phyloP scores from a whole-genome alignment of 2,888 invertebrate species.

The Trichopria drosophilae region DNA sequence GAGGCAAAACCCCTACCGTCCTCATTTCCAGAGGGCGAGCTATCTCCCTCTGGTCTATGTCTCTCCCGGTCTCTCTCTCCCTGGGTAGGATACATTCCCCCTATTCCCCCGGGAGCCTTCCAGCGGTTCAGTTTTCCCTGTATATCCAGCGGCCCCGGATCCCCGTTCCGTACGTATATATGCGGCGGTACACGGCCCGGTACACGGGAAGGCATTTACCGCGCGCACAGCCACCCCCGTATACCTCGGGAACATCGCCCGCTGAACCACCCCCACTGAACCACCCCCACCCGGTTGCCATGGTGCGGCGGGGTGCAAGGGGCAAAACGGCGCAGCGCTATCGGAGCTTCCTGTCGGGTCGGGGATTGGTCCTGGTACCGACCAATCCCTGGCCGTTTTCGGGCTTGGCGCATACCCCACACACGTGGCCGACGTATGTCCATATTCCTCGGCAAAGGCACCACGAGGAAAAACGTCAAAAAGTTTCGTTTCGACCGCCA shows the following conservation, averaged over 20 bases:
- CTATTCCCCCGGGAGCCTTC: conserved; percentile 27
- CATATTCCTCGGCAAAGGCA: conserved; percentile 47
- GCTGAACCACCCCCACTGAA: conserved; percentile 20
- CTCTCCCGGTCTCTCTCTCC: conserved; percentile 28
- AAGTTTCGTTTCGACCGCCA: conserved; percentile 45
- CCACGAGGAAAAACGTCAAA: conserved; percentile 52
- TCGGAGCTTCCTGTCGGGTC: too few relatives aligned
- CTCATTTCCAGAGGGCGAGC: too few relatives aligned
- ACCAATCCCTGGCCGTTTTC: conserved; percentile 43
- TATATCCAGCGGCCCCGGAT: conserved; percentile 31
- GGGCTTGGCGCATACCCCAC: conserved; percentile 50
- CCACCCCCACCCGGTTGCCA: conserved; percentile 22
- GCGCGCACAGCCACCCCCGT: conserved; percentile 4
- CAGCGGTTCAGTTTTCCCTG: conserved; percentile 29
- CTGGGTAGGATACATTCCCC: too few relatives aligned
- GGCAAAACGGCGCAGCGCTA: conserved; percentile 4
- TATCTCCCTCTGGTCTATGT: too few relatives aligned
- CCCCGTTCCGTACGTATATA: conserved; percentile 30
- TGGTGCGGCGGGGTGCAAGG: conserved; percentile 15
- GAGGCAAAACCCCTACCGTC: too few relatives aligned
- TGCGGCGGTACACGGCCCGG: conserved; percentile 9
- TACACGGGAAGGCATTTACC: conserved; percentile 17
- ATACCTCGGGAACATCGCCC: conserved; percentile 16
- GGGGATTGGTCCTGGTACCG: conserved; percentile 37
- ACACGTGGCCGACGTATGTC: conserved; percentile 55